Conservation (phyloP, 2,113 vertebrate species). For the Paratilapia polleni region DNA sequence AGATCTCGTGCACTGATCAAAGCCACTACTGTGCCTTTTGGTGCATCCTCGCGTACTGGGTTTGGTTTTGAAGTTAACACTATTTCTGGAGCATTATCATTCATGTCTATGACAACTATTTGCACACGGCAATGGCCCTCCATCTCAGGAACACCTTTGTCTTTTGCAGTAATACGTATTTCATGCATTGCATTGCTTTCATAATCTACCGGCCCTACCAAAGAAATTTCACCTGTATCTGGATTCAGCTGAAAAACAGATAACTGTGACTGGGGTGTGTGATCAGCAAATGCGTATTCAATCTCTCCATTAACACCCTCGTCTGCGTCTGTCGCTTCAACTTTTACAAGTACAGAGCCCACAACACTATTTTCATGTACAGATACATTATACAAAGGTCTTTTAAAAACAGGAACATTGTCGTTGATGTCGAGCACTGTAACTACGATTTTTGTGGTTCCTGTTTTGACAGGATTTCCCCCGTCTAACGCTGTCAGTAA, state of each 20-base stretch:
- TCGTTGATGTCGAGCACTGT: constrained; percentile 85
- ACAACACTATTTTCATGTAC: constrained; percentile 78
- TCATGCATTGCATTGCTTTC: constrained; percentile 47
- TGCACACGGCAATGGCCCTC: constrained; percentile 74
- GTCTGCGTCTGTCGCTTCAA: constrained; percentile 80
- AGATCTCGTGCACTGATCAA: constrained; percentile 60
- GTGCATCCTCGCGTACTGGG: constrained; percentile 54
- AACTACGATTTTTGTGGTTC: constrained; percentile 58
- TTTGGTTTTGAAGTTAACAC: constrained; percentile 74
- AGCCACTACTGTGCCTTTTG: constrained; percentile 65
- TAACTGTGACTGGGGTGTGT: constrained; percentile 35
- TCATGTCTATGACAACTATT: constrained; percentile 69
- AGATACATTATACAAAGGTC: constrained; percentile 79
- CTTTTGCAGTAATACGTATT: constrained; percentile 65
- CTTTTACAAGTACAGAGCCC: constrained; percentile 74
- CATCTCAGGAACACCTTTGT: constrained; percentile 73
- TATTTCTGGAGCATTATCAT: constrained; percentile 84
- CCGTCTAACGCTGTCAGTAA: constrained; percentile 75
- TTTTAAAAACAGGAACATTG: constrained; percentile 85
- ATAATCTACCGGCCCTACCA: constrained; percentile 61
- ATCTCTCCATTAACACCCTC: constrained; percentile 73
- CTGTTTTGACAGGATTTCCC: constrained; percentile 67
- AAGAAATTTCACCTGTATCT: constrained; percentile 56
- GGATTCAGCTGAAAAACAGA: constrained; percentile 49
- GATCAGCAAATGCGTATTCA: constrained; percentile 62